Evolutionary conservation across 2,888 invertebrate genomes (phyloP), one percentile per base, ranked within the genome.

Genomic region (Geophilus truncorum): DNA sequence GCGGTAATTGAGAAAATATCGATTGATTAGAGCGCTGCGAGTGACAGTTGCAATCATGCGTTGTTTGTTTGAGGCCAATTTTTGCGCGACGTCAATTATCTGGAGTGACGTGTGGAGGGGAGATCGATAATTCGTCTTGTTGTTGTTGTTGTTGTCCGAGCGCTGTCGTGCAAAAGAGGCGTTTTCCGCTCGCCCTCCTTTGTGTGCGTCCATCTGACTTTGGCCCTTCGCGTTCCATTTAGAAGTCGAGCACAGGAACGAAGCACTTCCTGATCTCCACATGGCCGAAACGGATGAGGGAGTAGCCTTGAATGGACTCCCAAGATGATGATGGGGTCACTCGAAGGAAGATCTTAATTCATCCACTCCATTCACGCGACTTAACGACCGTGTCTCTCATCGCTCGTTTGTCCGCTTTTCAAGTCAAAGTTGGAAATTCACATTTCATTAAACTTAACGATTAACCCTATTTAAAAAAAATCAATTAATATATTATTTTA

Each of bases 191-290:
- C 12, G 70, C 70, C 28, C 70, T 70, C 70, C 28, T 70, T 25
- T 70, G 28, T 70, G 57, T 21, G 70, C 28, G 70, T 70, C 70
- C 70, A 25, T 70, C 70, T 70, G 70, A 70, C 70, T 70, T 70
- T 70, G 70, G 70, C 28, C 70, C 70, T 70, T 70, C 70, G 10
- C 70, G 25, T 70, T 70, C 70, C 70, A 70, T 70, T 70, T 70
- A 70, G 70, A 70, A 70, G 70, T 70, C 70, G 70, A 70, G 70
- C 70, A 28, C 25, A 70, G 70, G 70, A 70, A 70, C 70, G 70
- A 70, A 70, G 70, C 70, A 70, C 70, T 70, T 70, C 70, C 70
- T 70, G 70, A 70, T 70, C 70, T 18, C 25, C 70, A 28, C 70
- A 70, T 25, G 28, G 9, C 12, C 12, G 70, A 70, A 28, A 70